Conservation (phyloP, 1,140 invertebrate genomes). For the Apolygus lucorum region DNA sequence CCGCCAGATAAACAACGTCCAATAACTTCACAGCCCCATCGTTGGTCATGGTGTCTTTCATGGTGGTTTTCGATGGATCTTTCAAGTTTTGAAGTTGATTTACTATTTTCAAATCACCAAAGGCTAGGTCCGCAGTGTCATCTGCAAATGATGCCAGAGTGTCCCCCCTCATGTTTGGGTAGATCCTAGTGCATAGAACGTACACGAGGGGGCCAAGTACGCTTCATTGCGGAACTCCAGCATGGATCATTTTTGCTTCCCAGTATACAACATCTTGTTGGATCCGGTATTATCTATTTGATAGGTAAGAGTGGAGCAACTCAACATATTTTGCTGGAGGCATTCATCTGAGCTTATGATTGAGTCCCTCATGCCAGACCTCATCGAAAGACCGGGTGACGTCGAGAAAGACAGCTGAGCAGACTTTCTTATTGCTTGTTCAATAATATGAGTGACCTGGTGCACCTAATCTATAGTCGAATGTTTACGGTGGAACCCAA, state of each 20-base stretch:
- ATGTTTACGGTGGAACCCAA: too few species aligned
- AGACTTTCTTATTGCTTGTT: too few species aligned
- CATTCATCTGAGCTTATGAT: neutral
- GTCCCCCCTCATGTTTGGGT: neutral
- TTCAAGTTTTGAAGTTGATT: neutral
- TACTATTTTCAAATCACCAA: neutral
- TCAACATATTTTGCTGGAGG: neutral
- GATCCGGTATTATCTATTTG: neutral
- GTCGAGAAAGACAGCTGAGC: neutral
- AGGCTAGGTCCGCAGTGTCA: neutral
- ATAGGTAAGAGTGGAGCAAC: neutral
- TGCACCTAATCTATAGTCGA: too few species aligned
- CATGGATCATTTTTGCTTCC: neutral
- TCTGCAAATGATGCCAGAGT: neutral
- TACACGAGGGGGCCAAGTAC: neutral
- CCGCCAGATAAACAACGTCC: too few species aligned
- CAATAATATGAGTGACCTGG: too few species aligned
- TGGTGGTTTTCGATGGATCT: too few species aligned
- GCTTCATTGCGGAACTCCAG: neutral
- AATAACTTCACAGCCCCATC: too few species aligned
- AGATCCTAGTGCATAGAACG: neutral
- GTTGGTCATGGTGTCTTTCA: too few species aligned
- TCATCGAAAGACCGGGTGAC: neutral
- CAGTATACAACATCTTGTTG: neutral
- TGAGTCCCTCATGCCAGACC: neutral